Evolutionary conservation across 2,113 vertebrate genomes (phyloP), one percentile per base, ranked within the genome.

Genomic region (Procapra przewalskii): DNA sequence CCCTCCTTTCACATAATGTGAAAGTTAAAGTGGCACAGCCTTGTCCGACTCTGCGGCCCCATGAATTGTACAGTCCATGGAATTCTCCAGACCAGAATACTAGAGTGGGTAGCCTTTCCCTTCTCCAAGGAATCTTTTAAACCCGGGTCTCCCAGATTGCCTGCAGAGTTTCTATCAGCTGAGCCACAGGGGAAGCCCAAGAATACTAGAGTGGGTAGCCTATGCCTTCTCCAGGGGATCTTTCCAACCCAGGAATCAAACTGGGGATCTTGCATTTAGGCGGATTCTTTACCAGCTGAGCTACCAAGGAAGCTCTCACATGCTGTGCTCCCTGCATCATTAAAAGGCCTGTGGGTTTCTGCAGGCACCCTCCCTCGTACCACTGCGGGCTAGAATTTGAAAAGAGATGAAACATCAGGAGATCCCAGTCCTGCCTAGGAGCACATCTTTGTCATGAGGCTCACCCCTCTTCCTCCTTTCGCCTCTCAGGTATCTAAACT

Each of bases 401-500:
- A 92, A 96, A 88, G 75, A 36, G 4, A 48, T 17, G 33, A 85
- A 43, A 64, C 67, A 43, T 94, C 64, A 29, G 36, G 92, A n/a
- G 60, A 77, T 75, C 81, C 7, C 64, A 3, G 33, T 50, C 54
- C 77, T 43, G 81, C 81, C 87, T 43, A 0, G 45, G 90, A 84
- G 64, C 45, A 6, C 67, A 19, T 4, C 48, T 82, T 33, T 59
- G 33, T 85, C 75, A 71, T 19, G 84, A 96, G 94, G 89, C 43
- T 29, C 0, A 0, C 54, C 88, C 59, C 52, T 77, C 84, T 95
- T 77, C 90, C 82, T 62, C 15, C 50, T 95, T 92, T 97, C 11
- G 1, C 50, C 43, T 96, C 88, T 97, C 97, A 99, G 99, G 99
- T 99, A 89, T 99, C 98, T 96, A 99, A 99, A 97, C 99, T 99